Evolutionary conservation across 2,113 vertebrate species (phyloP), one percentile per base, ranked within the genome.

Genomic region (Anser cygnoides): DNA sequence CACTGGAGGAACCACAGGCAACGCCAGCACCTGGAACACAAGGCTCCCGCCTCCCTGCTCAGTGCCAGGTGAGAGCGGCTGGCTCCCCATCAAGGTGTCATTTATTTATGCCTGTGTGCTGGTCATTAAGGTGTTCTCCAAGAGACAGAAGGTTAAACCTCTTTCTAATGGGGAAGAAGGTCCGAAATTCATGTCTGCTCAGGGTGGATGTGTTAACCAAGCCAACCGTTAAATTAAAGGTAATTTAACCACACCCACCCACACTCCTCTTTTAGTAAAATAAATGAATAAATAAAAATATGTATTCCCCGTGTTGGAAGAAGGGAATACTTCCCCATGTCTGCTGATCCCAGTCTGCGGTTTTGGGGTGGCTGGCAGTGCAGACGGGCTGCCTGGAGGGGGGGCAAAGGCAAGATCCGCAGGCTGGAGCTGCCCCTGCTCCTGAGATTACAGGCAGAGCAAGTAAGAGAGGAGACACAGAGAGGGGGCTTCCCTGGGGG

Each of bases 221-320:
- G 28, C 12, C 65, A 25, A 54, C 5, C 17, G 7, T n/a, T 50
- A 83, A 83, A 55, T 13, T 21, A 80, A 79, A 89, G 11, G 20
- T 20, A 58, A 87, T 49, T 49, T 49, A 49, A 49, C 46, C 46
- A 21, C 10, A 49, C 46, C 20, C 46, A 68, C 10, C 41, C 1
- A 3, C 4, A 5, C 10, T 26, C n/a, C 63, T 33, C 9, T 86
- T 68, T n/a, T 28, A 59, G 28, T 49, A 46, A 75, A 86, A 54
- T 5, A 13, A 2, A 16, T 11, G 10, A 8, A 17, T 59, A 33
- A 43, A 8, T 3, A 14, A 57, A 82, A 11, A 83, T 49, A 54
- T 0, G 0, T 8, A 76, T 18, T 59, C 15, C 5, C 72, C 59
- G 72, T 0, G 0, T 35, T 71, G 67, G 35, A 66, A 28, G 70